phyloP scores from a whole-genome alignment of 2,113 vertebrate species.

The Pseudopipra pipra region DNA sequence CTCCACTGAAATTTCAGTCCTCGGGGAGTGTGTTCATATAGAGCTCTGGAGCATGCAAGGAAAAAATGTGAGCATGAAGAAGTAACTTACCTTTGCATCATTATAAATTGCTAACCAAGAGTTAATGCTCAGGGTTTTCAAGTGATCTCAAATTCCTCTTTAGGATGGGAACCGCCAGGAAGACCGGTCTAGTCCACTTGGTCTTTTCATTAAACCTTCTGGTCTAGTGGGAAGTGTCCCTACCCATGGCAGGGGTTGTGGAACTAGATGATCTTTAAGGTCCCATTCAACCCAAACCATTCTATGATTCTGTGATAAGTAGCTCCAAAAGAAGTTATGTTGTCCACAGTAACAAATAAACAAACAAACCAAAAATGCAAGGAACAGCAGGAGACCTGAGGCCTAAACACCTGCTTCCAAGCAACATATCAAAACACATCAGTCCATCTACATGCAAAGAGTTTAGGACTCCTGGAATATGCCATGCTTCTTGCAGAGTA shows the following conservation, averaged over 20 bases:
- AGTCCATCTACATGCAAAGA: not conserved
- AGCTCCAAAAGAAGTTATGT: not conserved
- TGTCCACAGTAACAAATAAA: not conserved
- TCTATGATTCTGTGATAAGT: not conserved
- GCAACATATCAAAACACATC: not conserved
- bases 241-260: not conserved
- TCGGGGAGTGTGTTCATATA: not conserved
- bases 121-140: not conserved
- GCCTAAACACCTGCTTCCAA: not conserved
- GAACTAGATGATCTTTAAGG: not conserved
- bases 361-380: not conserved
- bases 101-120: not conserved
- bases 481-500: not conserved
- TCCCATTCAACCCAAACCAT: not conserved
- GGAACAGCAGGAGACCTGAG: not conserved
- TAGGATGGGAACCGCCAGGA: not conserved
- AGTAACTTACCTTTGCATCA: not conserved
- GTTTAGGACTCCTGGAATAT: not conserved
- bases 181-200: not conserved
- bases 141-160: not conserved
- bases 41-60: not conserved
- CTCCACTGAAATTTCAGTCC: not conserved
- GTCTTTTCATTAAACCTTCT: not conserved
- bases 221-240: not conserved
- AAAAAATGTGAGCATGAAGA: not conserved